These are phyloP conservation scores for Hemiprocne comata DNA, from an alignment of 2,113 vertebrate species.

Conservation along the genomic window DNA sequence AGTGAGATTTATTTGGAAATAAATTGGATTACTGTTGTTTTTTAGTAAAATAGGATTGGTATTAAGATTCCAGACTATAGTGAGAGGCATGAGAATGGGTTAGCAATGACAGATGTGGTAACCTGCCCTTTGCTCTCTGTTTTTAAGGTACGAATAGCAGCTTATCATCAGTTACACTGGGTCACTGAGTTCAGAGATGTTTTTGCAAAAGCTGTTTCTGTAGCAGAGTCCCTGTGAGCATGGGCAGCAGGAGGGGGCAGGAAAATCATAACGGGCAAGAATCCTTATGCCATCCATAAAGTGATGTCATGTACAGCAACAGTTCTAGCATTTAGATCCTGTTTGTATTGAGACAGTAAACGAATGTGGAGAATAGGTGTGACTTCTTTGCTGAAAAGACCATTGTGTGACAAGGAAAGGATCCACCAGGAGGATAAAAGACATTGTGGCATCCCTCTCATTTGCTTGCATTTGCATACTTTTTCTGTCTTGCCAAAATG, in stretches of 20 bases:
- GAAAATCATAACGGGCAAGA: background rate
- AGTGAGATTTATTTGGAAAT: background rate
- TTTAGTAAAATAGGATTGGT: background rate
- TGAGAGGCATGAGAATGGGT: background rate
- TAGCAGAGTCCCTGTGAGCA: background rate
- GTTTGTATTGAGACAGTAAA: background rate
- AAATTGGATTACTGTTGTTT: background rate
- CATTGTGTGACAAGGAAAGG: background rate
- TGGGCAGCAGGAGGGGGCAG: background rate
- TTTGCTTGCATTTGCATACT: background rate
- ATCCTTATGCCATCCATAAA: background rate
- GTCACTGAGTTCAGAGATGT: background rate
- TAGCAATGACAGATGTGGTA: slow-evolving; percentile 21
- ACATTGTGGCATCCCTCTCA: background rate
- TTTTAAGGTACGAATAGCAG: slow-evolving; percentile 20
- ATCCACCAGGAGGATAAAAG: background rate
- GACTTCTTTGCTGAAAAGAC: background rate
- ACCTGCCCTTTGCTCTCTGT: slow-evolving; percentile 38
- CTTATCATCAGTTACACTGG: background rate
- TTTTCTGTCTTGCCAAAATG: background rate
- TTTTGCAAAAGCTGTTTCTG: slow-evolving; percentile 10
- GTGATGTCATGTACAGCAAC: background rate
- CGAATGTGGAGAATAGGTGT: background rate
- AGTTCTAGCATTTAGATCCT: background rate
- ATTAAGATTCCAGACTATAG: background rate